phyloP scores from a whole-genome alignment of 2,888 invertebrate species.

The Spodoptera exigua region DNA sequence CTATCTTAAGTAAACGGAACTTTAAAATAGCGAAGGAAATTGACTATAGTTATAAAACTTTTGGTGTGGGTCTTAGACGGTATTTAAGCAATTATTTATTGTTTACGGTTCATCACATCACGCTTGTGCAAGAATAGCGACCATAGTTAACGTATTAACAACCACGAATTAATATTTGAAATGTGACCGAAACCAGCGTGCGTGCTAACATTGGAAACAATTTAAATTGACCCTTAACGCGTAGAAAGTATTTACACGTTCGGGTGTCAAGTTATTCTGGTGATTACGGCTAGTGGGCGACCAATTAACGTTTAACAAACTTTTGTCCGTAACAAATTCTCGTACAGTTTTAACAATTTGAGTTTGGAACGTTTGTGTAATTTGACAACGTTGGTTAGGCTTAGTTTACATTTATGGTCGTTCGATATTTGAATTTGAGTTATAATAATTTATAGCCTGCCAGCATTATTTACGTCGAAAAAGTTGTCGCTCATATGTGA shows the following conservation, averaged over 20 bases:
- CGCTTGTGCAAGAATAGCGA: constrained; percentile 75
- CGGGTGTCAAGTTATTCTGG: constrained; percentile 62
- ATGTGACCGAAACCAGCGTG: constrained; percentile 76
- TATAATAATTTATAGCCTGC: too few relatives aligned
- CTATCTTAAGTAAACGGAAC: constrained; percentile 45
- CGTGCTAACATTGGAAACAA: constrained; percentile 60
- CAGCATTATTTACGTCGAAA: too few relatives aligned
- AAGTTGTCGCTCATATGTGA: too few relatives aligned
- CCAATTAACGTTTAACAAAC: constrained; percentile 87
- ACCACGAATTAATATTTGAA: constrained; percentile 81
- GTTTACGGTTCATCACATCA: constrained; percentile 80
- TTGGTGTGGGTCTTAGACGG: constrained; percentile 60
- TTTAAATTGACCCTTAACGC: constrained; percentile 20
- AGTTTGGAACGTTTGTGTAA: constrained; percentile 80
- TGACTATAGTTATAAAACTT: constrained; percentile 56
- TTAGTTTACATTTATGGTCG: constrained; percentile 56
- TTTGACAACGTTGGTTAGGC: constrained; percentile 76
- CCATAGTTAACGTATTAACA: constrained; percentile 83
- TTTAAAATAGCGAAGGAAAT: constrained; percentile 50
- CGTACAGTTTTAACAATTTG: constrained; percentile 88
- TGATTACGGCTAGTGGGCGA: constrained; percentile 72
- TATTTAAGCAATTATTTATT: constrained; percentile 75
- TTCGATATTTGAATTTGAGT: constrained; percentile 11
- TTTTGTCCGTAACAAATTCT: constrained; percentile 84
- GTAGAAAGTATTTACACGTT: constrained; percentile 1